Base-by-base conservation (phyloP, 92 coral and sea anemone species). In the Isaurus tuberculatus region DNA sequence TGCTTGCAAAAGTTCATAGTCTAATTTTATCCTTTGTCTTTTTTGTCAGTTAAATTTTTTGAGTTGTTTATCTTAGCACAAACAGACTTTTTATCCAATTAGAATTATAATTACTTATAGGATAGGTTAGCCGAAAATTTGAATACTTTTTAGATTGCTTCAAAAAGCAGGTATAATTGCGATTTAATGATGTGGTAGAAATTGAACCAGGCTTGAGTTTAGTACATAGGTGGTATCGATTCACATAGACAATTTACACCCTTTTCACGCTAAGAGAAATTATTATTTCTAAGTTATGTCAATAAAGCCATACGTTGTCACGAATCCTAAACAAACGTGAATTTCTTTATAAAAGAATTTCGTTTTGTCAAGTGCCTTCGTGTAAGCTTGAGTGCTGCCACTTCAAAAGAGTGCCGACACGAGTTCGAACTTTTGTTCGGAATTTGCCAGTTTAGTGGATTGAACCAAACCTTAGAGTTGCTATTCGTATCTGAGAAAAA, bases 331-430 rank as follows among this genome's bases (percentile, higher is more conserved):
- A 63, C 26, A n/a, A 72, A 42, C 55, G 23, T 26, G 31, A 77
- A 77, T 3, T 20, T 22, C 34, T 32, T 19, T 67, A 27, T 77
- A 34, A 58, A 33, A 14, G 13, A 77, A 22, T 29, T 34, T 60
- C 51, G 69, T 33, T 22, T 33, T 58, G 28, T 77, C 58, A 77
- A 77, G 70, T 61, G 53, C 70, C 46, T 64, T 57, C 49, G 51
- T 77, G 82, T 43, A 20, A 60, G 32, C 82, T 57, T 27, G 82
- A 77, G 82, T 77, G 70, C 51, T 8, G 32, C 69, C n/a, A 77
- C 82, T 77, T 77, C 82, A 77, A 77, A 77, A 42, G 64, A 60
- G 23, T 58, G 37, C 82, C 82, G 82, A 57, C 82, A 60, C n/a
- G 51, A 77, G 69, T 33, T 33, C 63, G 9, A 23, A 17, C 0